phyloP scores from a whole-genome alignment of 2,797 vertebrate species.

The Sebastes oblongus region DNA sequence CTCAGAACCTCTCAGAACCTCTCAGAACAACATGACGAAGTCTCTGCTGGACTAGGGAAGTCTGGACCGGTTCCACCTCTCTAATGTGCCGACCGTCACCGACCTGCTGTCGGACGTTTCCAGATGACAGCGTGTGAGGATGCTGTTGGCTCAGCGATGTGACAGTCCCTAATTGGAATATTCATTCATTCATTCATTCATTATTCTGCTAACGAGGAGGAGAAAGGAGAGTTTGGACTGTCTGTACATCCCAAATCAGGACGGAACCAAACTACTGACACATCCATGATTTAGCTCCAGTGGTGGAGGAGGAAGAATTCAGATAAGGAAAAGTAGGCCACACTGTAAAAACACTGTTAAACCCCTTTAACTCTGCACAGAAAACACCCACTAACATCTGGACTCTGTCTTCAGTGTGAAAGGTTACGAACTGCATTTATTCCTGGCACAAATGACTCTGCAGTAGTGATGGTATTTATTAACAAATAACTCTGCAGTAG shows the following conservation, averaged over 20 bases:
- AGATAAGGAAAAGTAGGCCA: neutral
- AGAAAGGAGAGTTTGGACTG: neutral
- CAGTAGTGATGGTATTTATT: too few relatives aligned
- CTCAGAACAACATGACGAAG: neutral
- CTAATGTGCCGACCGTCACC: neutral
- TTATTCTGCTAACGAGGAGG: constrained; percentile 46
- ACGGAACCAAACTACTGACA: neutral
- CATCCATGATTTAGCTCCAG: neutral
- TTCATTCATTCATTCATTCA: neutral
- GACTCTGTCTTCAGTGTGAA: too few relatives aligned
- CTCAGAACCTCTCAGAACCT: too few relatives aligned
- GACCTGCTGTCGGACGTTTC: constrained; percentile 31
- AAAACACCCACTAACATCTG: too few relatives aligned
- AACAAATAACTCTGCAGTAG: too few relatives aligned
- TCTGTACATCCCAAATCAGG: neutral
- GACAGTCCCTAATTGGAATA: constrained; percentile 42
- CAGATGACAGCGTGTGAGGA: constrained; percentile 27
- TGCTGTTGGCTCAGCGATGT: constrained; percentile 16
- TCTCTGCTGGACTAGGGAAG: neutral
- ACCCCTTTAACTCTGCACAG: too few relatives aligned
- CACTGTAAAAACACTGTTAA: neutral
- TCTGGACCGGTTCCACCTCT: neutral
- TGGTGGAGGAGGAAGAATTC: neutral
- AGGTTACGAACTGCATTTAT: too few relatives aligned
- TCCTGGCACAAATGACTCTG: too few relatives aligned